phyloP scores from a whole-genome alignment of 2,797 vertebrate genomes.

The Gymnothorax javanicus region DNA sequence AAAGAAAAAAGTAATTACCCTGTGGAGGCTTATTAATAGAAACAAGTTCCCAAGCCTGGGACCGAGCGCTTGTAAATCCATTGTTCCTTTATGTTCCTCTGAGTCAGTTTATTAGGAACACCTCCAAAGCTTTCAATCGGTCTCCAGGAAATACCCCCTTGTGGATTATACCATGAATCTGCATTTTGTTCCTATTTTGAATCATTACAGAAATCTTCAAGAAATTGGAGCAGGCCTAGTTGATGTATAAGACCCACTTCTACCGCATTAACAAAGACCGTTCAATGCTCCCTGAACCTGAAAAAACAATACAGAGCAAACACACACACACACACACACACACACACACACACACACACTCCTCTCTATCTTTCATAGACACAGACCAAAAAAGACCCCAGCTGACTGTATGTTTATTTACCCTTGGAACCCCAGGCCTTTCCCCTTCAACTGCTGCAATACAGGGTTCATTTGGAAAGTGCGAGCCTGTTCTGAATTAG shows the following conservation, averaged over 20 bases:
- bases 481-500: conserved; percentile 9
- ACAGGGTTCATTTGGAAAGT: conserved; percentile 8
- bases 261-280: background rate
- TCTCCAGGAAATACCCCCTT: too few relatives aligned
- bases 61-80: too few relatives aligned
- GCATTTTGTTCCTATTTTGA: too few relatives aligned
- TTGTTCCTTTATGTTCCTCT: too few relatives aligned
- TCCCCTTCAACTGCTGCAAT: conserved; percentile 5
- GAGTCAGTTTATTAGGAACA: too few relatives aligned
- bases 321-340: background rate
- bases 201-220: background rate
- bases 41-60: too few relatives aligned
- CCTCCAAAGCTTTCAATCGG: too few relatives aligned
- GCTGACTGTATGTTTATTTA: conserved; percentile 18
- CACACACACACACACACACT: background rate
- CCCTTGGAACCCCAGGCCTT: conserved; percentile 3
- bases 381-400: conserved; percentile 7
- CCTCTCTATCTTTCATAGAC: background rate
- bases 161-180: too few relatives aligned
- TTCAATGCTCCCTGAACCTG: background rate
- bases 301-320: background rate
- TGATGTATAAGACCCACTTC: background rate
- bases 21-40: too few relatives aligned
- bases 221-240: background rate
- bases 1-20: too few relatives aligned